phyloP scores from a whole-genome alignment of 2,113 vertebrate species.

The Hydrolagus affinis region DNA sequence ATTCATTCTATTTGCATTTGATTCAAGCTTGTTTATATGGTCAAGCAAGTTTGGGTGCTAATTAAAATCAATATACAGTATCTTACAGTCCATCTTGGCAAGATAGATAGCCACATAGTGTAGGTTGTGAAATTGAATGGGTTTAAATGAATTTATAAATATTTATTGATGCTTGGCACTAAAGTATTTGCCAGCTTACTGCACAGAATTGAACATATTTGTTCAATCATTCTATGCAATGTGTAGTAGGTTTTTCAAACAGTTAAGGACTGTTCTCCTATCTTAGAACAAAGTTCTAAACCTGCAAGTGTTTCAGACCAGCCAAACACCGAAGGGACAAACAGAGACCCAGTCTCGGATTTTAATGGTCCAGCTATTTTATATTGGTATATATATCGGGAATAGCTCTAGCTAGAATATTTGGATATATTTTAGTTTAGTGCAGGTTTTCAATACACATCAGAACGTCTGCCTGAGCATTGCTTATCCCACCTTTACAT shows the following conservation, averaged over 20 bases:
- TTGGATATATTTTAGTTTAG: background rate
- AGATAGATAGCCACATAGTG: too few species aligned
- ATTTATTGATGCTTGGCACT: background rate
- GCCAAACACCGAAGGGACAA: background rate
- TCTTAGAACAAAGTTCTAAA: background rate
- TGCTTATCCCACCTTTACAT: background rate
- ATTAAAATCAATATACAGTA: background rate
- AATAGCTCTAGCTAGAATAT: background rate
- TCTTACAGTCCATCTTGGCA: background rate
- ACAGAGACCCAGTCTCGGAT: background rate
- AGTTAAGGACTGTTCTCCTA: background rate
- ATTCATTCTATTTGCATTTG: conserved; percentile 21
- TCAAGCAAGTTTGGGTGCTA: background rate
- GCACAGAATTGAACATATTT: background rate
- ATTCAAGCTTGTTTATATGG: background rate
- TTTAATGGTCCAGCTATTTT: background rate
- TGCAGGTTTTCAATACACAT: background rate
- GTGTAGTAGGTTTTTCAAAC: background rate
- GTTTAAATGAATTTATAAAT: background rate
- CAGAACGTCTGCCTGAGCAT: background rate
- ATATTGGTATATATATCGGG: background rate
- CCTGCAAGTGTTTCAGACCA: background rate
- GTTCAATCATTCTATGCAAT: background rate
- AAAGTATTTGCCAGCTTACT: too few species aligned
- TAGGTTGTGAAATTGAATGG: too few species aligned